Percentiles rank a stretch among this genome's conserved stretches.
These are phyloP conservation scores for Coracopsis vasa DNA, from an alignment of 2,113 vertebrate species.

Conservation along the genomic window DNA sequence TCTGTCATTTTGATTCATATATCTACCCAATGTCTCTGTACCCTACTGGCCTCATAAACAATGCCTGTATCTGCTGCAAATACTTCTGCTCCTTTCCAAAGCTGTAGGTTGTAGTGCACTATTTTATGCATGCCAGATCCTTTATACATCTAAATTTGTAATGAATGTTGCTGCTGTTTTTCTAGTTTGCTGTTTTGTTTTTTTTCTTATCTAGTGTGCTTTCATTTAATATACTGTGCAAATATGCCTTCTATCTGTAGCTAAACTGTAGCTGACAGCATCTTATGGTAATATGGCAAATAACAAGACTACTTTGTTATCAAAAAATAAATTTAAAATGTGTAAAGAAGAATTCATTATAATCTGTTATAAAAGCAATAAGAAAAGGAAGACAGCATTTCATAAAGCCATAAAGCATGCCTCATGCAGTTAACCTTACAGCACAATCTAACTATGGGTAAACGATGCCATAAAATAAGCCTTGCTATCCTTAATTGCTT, in stretches of 20 bases:
- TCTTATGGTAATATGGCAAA: background rate
- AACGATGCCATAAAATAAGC: slow-evolving; percentile 44
- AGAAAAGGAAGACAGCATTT: background rate
- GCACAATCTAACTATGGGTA: background rate
- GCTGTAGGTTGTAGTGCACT: background rate
- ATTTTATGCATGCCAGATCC: background rate
- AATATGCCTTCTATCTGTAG: background rate
- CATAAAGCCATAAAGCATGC: background rate
- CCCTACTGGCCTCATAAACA: fast-evolving
- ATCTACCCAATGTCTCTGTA: background rate
- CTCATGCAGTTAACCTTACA: slow-evolving; percentile 19
- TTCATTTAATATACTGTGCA: background rate
- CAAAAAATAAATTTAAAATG: background rate
- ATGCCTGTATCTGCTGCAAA: background rate
- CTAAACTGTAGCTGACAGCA: background rate
- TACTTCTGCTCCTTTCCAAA: background rate
- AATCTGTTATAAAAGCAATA: background rate
- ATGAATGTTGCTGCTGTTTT: background rate
- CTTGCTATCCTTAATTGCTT: slow-evolving; percentile 29
- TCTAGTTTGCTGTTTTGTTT: background rate
- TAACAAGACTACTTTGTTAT: background rate
- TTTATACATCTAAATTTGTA: background rate
- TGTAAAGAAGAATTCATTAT: background rate
- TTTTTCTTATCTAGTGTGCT: background rate
- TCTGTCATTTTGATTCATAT: background rate